Percentiles rank a stretch among this genome's conserved stretches.
phyloP scores from a whole-genome alignment of 2,888 invertebrate species.

The Euplagia quadripunctaria region DNA sequence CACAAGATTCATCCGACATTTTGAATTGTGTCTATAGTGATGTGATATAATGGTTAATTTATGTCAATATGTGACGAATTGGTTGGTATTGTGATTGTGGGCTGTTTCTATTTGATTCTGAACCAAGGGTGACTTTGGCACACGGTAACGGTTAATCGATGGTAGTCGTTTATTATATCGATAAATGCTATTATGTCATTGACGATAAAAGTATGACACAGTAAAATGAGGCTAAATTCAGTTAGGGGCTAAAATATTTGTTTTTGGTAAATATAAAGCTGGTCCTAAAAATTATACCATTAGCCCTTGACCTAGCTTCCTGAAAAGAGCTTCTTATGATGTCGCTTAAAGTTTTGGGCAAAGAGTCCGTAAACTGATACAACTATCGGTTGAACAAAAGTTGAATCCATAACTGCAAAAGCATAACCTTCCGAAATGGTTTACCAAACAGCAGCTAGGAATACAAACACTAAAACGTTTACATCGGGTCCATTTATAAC shows the following conservation, averaged over 20 bases:
- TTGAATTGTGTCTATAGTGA: conserved; percentile 42
- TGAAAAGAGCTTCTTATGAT: neutral
- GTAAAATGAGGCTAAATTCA: neutral
- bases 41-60: conserved; percentile 66
- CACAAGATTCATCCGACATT: conserved; percentile 33
- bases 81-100: conserved; percentile 54
- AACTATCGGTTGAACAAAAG: neutral
- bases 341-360: neutral
- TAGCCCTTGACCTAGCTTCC: no score
- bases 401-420: neutral
- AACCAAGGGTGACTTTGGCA: conserved; percentile 12
- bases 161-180: conserved; percentile 46
- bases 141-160: conserved; percentile 48
- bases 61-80: conserved; percentile 67
- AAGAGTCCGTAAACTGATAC: neutral
- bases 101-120: conserved; percentile 47
- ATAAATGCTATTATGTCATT: conserved; percentile 40
- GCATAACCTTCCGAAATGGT: neutral
- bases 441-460: neutral
- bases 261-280: neutral
- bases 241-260: neutral
- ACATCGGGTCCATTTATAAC: neutral
- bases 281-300: neutral
- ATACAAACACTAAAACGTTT: neutral
- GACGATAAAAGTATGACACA: conserved; percentile 27